Evolutionary conservation across 2,888 invertebrate species (phyloP).

Genomic region (Cheiracanthium punctorium): DNA sequence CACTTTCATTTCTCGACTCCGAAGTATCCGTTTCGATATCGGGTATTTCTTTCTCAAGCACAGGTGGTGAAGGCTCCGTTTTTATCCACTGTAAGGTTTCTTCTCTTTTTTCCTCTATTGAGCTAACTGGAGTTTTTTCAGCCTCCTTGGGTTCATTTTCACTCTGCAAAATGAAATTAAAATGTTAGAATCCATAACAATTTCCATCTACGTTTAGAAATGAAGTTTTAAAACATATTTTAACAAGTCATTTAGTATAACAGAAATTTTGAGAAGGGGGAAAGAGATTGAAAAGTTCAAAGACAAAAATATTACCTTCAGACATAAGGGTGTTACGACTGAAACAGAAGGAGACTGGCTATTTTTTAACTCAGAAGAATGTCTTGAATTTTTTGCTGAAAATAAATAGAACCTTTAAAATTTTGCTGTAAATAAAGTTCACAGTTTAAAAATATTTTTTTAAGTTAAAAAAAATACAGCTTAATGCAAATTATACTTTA

Average conservation of each 20-base stretch:
- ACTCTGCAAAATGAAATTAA: slow-evolving; percentile 12
- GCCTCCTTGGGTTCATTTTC: slow-evolving; percentile 19
- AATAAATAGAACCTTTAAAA: too few relatives aligned
- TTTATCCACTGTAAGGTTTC: background rate
- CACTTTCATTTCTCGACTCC: background rate
- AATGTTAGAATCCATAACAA: background rate
- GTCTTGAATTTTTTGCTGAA: slow-evolving; percentile 39
- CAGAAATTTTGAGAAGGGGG: too few relatives aligned
- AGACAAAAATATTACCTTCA: slow-evolving; percentile 52
- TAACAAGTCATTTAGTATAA: too few relatives aligned
- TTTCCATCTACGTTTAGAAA: background rate
- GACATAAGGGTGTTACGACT: slow-evolving; percentile 29
- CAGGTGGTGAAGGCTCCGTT: background rate
- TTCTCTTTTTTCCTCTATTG: slow-evolving; percentile 5
- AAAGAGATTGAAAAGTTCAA: too few relatives aligned
- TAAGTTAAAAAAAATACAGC: background rate
- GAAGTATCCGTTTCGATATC: background rate
- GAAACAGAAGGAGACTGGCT: slow-evolving; percentile 1
- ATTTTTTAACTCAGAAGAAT: slow-evolving; percentile 14
- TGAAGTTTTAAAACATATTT: too few relatives aligned
- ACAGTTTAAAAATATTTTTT: background rate
- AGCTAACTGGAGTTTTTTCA: background rate
- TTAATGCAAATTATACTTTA: too few relatives aligned
- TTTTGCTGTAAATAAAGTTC: too few relatives aligned
- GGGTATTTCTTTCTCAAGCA: background rate